These are phyloP conservation scores for Mormyrops attenuatus DNA, from an alignment of 2,797 vertebrate species.

Conservation along the genomic window DNA sequence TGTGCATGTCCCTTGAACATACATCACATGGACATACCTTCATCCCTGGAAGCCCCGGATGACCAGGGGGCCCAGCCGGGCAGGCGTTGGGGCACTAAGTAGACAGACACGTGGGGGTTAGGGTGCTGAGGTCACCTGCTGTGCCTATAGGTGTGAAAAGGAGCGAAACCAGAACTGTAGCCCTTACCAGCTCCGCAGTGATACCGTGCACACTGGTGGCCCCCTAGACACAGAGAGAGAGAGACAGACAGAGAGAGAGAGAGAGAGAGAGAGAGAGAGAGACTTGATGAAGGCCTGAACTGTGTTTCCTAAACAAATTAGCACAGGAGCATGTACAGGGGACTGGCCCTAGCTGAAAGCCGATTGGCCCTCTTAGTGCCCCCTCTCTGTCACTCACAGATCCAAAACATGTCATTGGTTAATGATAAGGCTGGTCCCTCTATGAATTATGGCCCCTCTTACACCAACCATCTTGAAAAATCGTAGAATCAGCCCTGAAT, in stretches of 20 bases:
- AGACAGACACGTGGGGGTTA: slow-evolving; percentile 29
- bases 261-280: background rate
- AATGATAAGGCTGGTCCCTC: background rate
- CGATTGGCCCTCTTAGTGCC: background rate
- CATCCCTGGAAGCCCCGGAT: slow-evolving; percentile 92
- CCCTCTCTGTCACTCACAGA: background rate
- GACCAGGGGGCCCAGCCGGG: slow-evolving; percentile 75
- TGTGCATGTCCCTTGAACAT: background rate
- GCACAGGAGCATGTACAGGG: background rate
- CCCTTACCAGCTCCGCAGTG: slow-evolving; percentile 60
- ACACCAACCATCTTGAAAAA: background rate
- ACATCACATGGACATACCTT: slow-evolving; percentile 67
- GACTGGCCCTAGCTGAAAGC: background rate
- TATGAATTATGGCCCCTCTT: background rate
- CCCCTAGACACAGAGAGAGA: slow-evolving; percentile 51
- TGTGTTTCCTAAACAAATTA: background rate
- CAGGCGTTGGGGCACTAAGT: slow-evolving; percentile 86
- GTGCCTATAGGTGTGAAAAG: background rate
- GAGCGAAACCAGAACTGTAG: background rate
- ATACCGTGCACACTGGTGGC: slow-evolving; percentile 59
- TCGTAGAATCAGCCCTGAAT: background rate
- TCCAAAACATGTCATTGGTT: background rate
- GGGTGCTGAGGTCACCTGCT: background rate
- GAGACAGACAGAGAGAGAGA: too few relatives aligned
- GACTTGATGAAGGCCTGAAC: background rate